Conservation (phyloP, 1,140 invertebrate genomes). For the Cydia amplana region DNA sequence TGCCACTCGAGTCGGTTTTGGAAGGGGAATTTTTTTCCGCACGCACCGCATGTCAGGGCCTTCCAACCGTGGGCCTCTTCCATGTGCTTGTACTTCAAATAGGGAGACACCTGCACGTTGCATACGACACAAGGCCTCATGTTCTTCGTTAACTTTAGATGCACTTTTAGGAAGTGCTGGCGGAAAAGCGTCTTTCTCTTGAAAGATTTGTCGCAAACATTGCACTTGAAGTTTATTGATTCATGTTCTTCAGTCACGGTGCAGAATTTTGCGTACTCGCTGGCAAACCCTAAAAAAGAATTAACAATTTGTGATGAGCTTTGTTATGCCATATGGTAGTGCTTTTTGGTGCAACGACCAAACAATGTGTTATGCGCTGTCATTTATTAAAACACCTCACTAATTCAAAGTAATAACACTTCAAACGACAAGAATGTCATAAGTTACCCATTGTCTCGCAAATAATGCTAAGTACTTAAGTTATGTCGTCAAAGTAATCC, state of each 20-base stretch:
- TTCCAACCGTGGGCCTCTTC: constrained; percentile 44
- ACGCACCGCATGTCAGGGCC: constrained; percentile 45
- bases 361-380: too few species aligned
- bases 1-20: constrained; percentile 45
- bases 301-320: background rate
- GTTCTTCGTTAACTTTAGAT: constrained; percentile 46
- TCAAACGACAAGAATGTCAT: too few species aligned
- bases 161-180: constrained; percentile 47
- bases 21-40: constrained; percentile 53
- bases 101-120: constrained; percentile 8
- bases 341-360: too few species aligned
- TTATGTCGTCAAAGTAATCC: too few species aligned
- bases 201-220: constrained; percentile 38
- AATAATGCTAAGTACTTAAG: too few species aligned
- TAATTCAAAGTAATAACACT: too few species aligned
- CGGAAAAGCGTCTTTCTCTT: constrained; percentile 35
- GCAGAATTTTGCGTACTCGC: constrained; percentile 24
- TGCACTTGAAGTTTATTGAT: constrained; percentile 39
- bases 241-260: constrained; percentile 36
- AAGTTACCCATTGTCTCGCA: too few species aligned
- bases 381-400: too few species aligned
- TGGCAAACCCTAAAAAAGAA: constrained; percentile 17
- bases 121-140: constrained; percentile 45
- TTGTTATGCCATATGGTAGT: background rate
- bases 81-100: constrained; percentile 35